A percentile compares a stretch with the other conserved stretches of the same genome.
phyloP scores from a whole-genome alignment of 2,888 invertebrate genomes.

The Megamerina dolium region DNA sequence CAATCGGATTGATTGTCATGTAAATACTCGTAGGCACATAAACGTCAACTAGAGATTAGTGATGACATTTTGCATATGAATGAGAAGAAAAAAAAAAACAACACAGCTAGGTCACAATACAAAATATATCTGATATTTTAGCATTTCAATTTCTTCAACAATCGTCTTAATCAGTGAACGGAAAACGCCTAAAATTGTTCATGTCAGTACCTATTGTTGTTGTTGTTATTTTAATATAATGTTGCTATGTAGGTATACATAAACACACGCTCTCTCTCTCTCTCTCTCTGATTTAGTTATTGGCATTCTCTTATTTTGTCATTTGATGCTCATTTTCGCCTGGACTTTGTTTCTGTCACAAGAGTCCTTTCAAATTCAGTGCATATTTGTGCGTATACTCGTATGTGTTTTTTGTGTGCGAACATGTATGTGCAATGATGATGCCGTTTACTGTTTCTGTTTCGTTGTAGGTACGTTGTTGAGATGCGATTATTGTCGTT shows the following conservation, averaged over 20 bases:
- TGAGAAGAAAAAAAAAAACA: too few species aligned
- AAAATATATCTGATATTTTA: too few species aligned
- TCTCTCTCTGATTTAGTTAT: too few species aligned
- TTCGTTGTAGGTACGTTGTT: neutral
- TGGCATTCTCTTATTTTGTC: neutral
- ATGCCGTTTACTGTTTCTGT: neutral
- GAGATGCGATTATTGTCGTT: too few species aligned
- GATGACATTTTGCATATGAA: too few species aligned
- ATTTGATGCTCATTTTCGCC: neutral
- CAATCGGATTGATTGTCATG: too few species aligned
- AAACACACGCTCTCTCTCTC: neutral
- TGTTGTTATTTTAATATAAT: slow-evolving; percentile 5
- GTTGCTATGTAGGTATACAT: neutral
- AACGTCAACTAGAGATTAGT: too few species aligned
- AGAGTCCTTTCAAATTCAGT: neutral
- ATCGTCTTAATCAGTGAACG: too few species aligned
- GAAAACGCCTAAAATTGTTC: slow-evolving; percentile 16
- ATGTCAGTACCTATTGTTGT: too few species aligned
- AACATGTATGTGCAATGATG: neutral
- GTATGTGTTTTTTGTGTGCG: neutral
- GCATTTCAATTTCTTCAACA: too few species aligned
- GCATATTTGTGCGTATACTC: neutral
- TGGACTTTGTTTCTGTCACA: neutral
- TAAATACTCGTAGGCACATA: too few species aligned
- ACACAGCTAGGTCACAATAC: too few species aligned